Percentiles rank a stretch among this genome's conserved stretches.
Evolutionary conservation across 2,888 invertebrate species (phyloP).

Genomic region (Polietes domitor): DNA sequence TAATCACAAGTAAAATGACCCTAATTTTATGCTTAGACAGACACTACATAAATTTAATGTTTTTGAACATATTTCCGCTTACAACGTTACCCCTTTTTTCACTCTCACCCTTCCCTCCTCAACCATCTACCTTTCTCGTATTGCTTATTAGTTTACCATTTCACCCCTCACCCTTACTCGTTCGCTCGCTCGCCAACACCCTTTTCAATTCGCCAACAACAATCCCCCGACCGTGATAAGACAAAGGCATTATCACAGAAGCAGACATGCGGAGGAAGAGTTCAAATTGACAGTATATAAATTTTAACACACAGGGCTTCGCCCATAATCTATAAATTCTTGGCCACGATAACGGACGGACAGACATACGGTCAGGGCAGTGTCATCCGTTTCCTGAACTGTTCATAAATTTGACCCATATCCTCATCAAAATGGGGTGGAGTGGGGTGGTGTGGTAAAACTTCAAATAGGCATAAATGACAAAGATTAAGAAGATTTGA

Average conservation of each 20-base stretch:
- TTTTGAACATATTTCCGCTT: constrained; percentile 18
- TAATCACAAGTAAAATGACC: constrained; percentile 34
- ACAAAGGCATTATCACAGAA: constrained; percentile 7
- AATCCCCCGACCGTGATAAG: background rate
- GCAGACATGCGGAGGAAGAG: constrained; percentile 45
- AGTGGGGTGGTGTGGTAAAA: background rate
- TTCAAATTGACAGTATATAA: constrained; percentile 48
- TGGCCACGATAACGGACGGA: background rate
- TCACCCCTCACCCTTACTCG: background rate
- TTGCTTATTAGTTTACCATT: background rate
- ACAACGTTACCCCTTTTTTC: constrained; percentile 5
- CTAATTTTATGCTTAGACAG: constrained; percentile 64
- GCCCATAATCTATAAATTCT: constrained; percentile 9
- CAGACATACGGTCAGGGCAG: too few relatives aligned
- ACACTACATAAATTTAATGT: constrained; percentile 49
- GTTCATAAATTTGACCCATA: constrained; percentile 15
- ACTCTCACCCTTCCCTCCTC: too few relatives aligned
- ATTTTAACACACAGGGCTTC: constrained; percentile 41
- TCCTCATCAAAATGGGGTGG: background rate
- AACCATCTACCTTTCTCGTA: background rate
- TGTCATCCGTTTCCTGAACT: constrained; percentile 14
- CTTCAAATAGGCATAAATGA: constrained; percentile 27
- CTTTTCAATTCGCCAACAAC: background rate
- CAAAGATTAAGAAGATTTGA: constrained; percentile 20
- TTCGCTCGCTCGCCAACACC: background rate